Conservation (phyloP, 2,888 invertebrate genomes). For the Rhogogaster chlorosoma region DNA sequence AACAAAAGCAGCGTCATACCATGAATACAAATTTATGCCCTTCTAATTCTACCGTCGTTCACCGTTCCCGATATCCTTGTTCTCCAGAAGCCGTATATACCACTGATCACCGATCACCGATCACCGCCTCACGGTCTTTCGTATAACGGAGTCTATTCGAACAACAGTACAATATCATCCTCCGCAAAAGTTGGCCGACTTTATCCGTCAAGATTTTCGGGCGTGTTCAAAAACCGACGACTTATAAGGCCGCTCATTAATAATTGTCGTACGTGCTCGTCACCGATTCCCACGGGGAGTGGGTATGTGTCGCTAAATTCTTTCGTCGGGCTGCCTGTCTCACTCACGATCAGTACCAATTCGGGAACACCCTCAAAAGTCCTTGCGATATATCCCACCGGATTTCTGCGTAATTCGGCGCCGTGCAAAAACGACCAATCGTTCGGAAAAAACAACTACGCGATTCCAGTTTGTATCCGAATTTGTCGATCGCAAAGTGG, state of each 20-base stretch:
- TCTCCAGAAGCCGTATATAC: slow-evolving; percentile 13
- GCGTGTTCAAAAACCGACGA: slow-evolving; percentile 18
- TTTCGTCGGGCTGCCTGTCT: not conserved
- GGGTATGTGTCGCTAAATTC: not conserved
- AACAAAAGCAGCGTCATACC: not conserved
- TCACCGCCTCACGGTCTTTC: slow-evolving; percentile 11
- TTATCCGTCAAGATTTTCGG: slow-evolving; percentile 14
- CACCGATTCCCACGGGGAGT: slow-evolving; percentile 12
- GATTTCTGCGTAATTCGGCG: not conserved
- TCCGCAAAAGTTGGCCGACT: slow-evolving; percentile 25
- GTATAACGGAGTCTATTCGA: slow-evolving; percentile 4
- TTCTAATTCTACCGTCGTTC: slow-evolving; percentile 7
- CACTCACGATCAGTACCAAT: not conserved
- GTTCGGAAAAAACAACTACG: not conserved
- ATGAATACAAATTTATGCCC: slow-evolving; percentile 10
- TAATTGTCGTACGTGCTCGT: slow-evolving; percentile 24
- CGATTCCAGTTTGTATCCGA: not conserved
- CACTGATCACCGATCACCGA: not conserved
- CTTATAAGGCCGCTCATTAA: slow-evolving; percentile 27
- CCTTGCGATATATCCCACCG: not conserved
- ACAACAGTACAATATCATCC: slow-evolving; percentile 26
- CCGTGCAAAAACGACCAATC: not conserved
- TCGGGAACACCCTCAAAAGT: not conserved
- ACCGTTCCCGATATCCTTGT: slow-evolving; percentile 16
- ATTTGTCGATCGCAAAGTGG: not conserved